Conservation (phyloP, 2,888 invertebrate genomes). For the Drepanosiphum platanoidis region DNA sequence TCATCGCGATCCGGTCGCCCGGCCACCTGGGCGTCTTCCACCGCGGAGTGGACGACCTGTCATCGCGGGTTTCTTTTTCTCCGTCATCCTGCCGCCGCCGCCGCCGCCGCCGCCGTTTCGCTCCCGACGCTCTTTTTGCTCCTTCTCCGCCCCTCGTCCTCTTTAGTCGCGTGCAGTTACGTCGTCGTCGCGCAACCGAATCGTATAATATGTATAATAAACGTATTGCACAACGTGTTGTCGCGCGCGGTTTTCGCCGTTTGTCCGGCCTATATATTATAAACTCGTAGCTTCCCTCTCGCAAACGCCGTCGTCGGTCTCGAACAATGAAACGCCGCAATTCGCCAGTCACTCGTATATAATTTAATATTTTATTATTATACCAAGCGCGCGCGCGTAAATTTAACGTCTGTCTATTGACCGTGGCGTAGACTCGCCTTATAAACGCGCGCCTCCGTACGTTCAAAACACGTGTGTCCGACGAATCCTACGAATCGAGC, state of each 20-base stretch:
- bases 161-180: not conserved
- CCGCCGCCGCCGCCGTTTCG: not conserved
- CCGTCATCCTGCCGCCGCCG: not conserved
- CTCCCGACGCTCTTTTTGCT: not conserved
- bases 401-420: too few species aligned
- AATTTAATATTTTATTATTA: not conserved
- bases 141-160: not conserved
- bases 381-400: too few species aligned
- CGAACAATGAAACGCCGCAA: not conserved
- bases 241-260: not conserved
- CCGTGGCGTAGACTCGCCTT: not conserved
- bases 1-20: conserved; percentile 58
- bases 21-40: conserved; percentile 58
- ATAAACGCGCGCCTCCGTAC: not conserved
- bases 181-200: not conserved
- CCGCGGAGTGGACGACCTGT: conserved; percentile 53
- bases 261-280: not conserved
- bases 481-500: not conserved
- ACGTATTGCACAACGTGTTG: not conserved
- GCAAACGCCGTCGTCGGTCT: not conserved
- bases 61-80: conserved; percentile 27
- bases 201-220: not conserved
- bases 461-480: too few species aligned
- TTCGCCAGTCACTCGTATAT: not conserved
- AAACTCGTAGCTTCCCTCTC: not conserved